Base-by-base conservation (phyloP, 2,888 invertebrate species). In the Gryllus longicercus region DNA sequence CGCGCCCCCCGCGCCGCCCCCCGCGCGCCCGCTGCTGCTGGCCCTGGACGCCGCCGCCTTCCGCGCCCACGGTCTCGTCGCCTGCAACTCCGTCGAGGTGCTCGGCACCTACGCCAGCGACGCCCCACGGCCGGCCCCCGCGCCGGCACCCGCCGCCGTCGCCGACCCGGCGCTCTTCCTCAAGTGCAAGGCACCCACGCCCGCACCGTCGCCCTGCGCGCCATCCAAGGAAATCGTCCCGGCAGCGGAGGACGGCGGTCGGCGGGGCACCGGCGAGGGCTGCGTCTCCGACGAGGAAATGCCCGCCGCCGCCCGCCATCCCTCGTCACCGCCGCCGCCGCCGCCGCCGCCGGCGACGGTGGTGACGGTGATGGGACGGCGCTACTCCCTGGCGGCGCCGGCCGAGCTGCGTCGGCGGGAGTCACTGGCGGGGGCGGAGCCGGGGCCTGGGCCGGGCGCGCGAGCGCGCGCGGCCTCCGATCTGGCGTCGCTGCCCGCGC, bases 111-210 rank as follows among this genome's bases (percentile, higher is more conserved):
- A 74, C 38, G n/a, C n/a, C 23, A 75, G 75, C 49, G 49, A 50
- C 50, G 50, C 5, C 25, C 75, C 14, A 82, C 90, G 88, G 82
- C 90, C 90, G 79, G 88, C 90, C 63, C 78, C 78, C 79, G 80
- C 63, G 80, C 81, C 80, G 81, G 79, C 79, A 79, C 81, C 23
- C 91, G 91, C 83, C 91, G 87, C 82, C 88, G 81, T 12, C 80
- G 80, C 14, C 81, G 79, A 74, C 74, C 78, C 23, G 4, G 87
- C 88, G 79, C 63, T 77, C n/a, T 77, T 77, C 50, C 77, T 77
- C n/a, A 77, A 77, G 50, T 77, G 77, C 50, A 77, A 77, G 38
- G 16, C n/a, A 11, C 38, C 79, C 18, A 50, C 80, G 16, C 38
- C 79, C 18, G 50, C 80, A 0, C 80, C 51, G 4, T 16, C 49